Evolutionary conservation across 92 coral and sea anemone genomes (phyloP).

Genomic region (Siderastrea radians): DNA sequence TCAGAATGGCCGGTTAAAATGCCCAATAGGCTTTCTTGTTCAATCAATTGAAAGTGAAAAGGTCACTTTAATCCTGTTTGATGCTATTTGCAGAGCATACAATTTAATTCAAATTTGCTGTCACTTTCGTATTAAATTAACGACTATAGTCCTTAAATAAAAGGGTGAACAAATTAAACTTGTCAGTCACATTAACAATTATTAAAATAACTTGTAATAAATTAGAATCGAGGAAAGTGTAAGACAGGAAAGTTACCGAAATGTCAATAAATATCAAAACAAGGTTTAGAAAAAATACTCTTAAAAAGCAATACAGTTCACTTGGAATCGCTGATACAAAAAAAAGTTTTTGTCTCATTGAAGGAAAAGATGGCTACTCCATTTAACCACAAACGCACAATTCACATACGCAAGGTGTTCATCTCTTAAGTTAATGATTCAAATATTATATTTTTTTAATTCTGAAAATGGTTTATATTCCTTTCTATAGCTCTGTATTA

Average conservation of each 20-base stretch:
- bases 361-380: too few species aligned
- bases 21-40: too few species aligned
- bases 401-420: too few species aligned
- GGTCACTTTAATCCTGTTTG: background rate
- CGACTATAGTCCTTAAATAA: background rate
- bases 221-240: constrained; percentile 3
- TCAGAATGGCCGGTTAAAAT: too few species aligned
- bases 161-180: background rate
- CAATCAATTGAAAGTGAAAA: background rate
- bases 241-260: background rate
- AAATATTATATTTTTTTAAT: too few species aligned
- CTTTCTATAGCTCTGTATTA: background rate
- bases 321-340: background rate
- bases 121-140: background rate
- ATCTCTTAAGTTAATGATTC: too few species aligned
- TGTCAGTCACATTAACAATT: background rate
- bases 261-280: constrained; percentile 6
- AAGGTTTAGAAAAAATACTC: background rate
- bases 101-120: background rate
- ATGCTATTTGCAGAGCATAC: background rate
- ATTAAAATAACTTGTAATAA: background rate
- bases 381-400: too few species aligned
- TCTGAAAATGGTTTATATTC: too few species aligned
- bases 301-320: background rate
- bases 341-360: background rate